Evolutionary conservation across 2,888 invertebrate species (phyloP), one percentile per base, ranked within the genome.

Genomic region (Boloria selene): DNA sequence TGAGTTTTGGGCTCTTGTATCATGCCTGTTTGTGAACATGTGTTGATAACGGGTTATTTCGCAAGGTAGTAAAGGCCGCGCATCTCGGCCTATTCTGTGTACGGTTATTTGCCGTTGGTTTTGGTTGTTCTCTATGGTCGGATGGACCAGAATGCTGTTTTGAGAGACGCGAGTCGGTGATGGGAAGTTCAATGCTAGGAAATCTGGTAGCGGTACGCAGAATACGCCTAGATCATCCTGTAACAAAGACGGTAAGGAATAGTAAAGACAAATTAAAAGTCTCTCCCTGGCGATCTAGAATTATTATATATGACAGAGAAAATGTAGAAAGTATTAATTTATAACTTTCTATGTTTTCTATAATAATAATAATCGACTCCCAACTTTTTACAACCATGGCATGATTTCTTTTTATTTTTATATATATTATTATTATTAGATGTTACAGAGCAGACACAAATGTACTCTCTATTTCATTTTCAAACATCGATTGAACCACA

Each of bases 61-160:
- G 47, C 86, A 83, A 0, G 93, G 85, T 26, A 92, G 82, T 6
- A 94, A 74, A 3, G 93, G 93, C 53, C 94, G 77, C 0, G 93
- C 94, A 74, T 94, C 94, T 17, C 93, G 84, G 4, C 93, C 93
- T 22, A 94, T 89, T 65, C 93, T 81, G 69, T 94, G 94, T 10
- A 94, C 93, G 0, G 94, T 92, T 69, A 94, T 93, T 69, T 93
- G 93, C 1, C 92, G 80, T 65, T 82, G 86, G 50, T 75, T 77
- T 13, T 75, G 74, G 49, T 73, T 75, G 6, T 82, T 79, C 0
- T 76, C 73, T 1, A 76, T 68, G 2, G 79, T 75, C 0, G 86
- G 81, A 2, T 84, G 85, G 4, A 83, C 74, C 16, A 82, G 68
- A 58, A 84, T 77, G 58, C 81, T 78, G 73, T 79, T 81, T 44